Conservation (phyloP, 2,888 invertebrate genomes). For the Diadromus collaris region DNA sequence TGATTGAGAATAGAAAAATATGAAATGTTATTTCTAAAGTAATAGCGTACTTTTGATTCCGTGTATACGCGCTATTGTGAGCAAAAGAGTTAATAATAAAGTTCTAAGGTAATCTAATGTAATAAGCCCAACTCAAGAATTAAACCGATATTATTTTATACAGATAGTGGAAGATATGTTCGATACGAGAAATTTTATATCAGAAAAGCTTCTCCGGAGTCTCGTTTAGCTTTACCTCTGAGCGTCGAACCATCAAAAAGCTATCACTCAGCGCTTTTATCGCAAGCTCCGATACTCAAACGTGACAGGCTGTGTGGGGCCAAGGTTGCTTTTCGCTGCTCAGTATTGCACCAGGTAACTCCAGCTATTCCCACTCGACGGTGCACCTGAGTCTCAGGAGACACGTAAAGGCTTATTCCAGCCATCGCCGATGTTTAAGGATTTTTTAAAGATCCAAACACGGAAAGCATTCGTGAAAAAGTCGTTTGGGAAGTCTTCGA, state of each 20-base stretch:
- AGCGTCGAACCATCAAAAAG: conserved; percentile 2
- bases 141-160: not conserved
- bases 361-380: not conserved
- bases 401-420: conserved; percentile 28
- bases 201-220: not conserved
- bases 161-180: not conserved
- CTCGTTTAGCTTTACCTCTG: not conserved
- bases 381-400: conserved; percentile 19
- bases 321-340: conserved; percentile 5
- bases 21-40: too few species aligned
- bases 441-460: conserved; percentile 17
- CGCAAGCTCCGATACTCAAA: conserved; percentile 14
- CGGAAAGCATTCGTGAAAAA: conserved; percentile 33
- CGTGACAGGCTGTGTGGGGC: not conserved
- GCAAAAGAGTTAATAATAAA: too few species aligned
- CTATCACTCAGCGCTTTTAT: conserved; percentile 16
- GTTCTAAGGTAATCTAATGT: too few species aligned
- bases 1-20: too few species aligned
- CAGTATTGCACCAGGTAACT: conserved; percentile 11
- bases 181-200: not conserved
- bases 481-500: conserved; percentile 14
- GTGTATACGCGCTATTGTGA: too few species aligned
- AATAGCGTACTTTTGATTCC: too few species aligned
- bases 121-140: not conserved
- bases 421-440: conserved; percentile 8